Evolutionary conservation across 2,888 invertebrate genomes (phyloP).

Genomic region (Steinernema hermaphroditum): DNA sequence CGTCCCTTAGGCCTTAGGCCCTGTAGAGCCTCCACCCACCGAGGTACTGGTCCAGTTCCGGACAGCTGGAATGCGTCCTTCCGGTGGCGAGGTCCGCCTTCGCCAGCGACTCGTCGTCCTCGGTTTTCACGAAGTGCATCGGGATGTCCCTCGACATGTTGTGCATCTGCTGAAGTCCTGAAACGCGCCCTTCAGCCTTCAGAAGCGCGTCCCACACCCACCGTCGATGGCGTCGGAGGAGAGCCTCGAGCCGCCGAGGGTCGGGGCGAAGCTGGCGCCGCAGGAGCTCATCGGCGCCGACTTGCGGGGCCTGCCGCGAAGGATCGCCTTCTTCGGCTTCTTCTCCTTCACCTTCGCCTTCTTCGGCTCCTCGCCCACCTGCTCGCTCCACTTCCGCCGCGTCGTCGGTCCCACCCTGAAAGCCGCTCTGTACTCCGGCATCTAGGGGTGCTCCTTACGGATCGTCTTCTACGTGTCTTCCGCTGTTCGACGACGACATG

Average conservation of each 20-base stretch:
- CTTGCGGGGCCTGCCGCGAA: not conserved
- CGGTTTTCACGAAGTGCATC: not conserved
- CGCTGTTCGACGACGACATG: constrained; percentile 21
- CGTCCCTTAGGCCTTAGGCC: not conserved
- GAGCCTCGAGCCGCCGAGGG: not conserved
- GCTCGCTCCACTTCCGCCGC: constrained; percentile 78
- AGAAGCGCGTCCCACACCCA: not conserved
- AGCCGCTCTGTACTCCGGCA: not conserved
- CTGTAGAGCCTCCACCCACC: constrained; percentile 32
- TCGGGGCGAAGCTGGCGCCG: not conserved
- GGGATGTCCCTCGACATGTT: constrained; percentile 4
- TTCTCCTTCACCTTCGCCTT: constrained; percentile 35
- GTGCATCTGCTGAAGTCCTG: constrained; percentile 13
- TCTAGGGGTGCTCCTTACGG: constrained; percentile 24
- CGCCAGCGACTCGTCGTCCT: not conserved
- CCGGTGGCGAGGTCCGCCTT: not conserved
- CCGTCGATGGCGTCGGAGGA: constrained; percentile 14
- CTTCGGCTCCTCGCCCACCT: constrained; percentile 65
- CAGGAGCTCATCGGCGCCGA: constrained; percentile 1
- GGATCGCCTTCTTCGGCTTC: constrained; percentile 23
- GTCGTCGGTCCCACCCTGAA: constrained; percentile 74
- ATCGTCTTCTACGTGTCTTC: constrained; percentile 31
- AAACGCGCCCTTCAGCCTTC: not conserved
- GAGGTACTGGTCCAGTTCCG: constrained; percentile 42
- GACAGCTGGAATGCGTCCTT: constrained; percentile 35